These are phyloP conservation scores for Lytechinus variegatus DNA, from an alignment of 35 echinoderm and acorn worm genomes.

Conservation along the genomic window DNA sequence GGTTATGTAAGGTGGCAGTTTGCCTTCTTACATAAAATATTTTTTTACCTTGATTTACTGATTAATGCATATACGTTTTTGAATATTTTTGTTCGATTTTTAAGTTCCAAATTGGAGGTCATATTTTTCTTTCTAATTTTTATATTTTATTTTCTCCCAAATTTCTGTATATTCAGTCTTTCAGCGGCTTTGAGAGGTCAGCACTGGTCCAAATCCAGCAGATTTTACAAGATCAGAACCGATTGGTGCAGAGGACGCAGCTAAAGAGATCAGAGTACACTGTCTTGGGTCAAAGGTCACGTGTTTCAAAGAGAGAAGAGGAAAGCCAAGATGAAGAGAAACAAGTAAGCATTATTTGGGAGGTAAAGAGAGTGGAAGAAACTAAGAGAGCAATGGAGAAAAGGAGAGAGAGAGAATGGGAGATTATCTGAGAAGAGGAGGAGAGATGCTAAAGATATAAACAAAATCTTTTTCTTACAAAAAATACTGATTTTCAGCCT, in stretches of 20 bases:
- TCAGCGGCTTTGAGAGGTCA: slow-evolving; percentile 92
- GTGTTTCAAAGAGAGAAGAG: slow-evolving; percentile 36
- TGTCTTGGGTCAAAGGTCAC: slow-evolving; percentile 68
- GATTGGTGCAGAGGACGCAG: slow-evolving; percentile 83
- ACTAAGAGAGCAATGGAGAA: neutral
- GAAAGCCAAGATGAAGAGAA: slow-evolving; percentile 48
- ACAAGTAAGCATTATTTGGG: neutral
- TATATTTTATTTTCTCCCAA: neutral
- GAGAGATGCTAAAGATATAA: neutral
- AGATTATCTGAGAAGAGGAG: neutral
- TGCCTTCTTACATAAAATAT: too few species aligned
- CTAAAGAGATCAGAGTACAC: slow-evolving; percentile 75
- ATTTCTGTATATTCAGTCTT: slow-evolving; percentile 63
- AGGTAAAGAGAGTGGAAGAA: neutral
- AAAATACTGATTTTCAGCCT: too few species aligned
- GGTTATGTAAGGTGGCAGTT: too few species aligned
- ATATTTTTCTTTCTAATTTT: neutral
- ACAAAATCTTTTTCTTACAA: too few species aligned
- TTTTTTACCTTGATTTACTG: too few species aligned
- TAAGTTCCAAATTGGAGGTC: too few species aligned
- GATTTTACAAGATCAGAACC: slow-evolving; percentile 76
- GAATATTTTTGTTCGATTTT: too few species aligned
- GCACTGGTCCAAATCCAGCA: slow-evolving; percentile 79
- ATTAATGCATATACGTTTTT: too few species aligned
- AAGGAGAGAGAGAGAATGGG: neutral